These are phyloP conservation scores for Abramis brama DNA, from an alignment of 2,113 vertebrate species.

Conservation along the genomic window DNA sequence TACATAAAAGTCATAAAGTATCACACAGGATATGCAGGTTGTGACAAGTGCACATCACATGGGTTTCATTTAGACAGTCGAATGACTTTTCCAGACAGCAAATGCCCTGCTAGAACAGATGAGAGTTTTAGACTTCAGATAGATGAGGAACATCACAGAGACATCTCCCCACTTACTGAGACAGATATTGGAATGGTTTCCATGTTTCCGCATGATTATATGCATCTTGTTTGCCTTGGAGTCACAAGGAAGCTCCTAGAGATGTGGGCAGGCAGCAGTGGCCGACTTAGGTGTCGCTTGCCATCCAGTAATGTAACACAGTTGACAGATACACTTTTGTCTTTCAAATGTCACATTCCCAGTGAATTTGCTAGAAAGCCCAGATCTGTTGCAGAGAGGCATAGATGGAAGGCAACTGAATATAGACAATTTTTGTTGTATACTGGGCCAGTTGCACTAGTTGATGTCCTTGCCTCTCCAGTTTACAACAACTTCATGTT, in stretches of 20 bases:
- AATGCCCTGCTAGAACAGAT: neutral
- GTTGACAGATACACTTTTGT: neutral
- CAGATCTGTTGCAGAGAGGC: neutral
- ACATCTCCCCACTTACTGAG: neutral
- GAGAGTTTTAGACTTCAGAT: no score
- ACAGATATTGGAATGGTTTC: neutral
- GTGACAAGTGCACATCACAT: neutral
- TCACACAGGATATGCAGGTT: neutral
- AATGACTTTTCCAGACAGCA: neutral
- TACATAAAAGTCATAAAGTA: neutral
- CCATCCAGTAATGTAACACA: neutral
- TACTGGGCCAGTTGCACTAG: neutral
- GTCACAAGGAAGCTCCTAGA: neutral
- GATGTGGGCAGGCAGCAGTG: no score
- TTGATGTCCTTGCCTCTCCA: neutral
- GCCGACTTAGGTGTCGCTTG: conserved; percentile 1
- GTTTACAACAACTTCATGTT: neutral
- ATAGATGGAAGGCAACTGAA: conserved; percentile 11
- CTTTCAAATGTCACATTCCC: no score
- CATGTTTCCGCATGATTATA: neutral
- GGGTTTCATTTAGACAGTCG: neutral
- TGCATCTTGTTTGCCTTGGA: neutral
- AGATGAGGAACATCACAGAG: neutral
- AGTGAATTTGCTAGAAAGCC: no score
- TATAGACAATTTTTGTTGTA: neutral